Evolutionary conservation across 2,113 vertebrate genomes (phyloP), one percentile per base, ranked within the genome.

Genomic region (Oryzias javanicus): DNA sequence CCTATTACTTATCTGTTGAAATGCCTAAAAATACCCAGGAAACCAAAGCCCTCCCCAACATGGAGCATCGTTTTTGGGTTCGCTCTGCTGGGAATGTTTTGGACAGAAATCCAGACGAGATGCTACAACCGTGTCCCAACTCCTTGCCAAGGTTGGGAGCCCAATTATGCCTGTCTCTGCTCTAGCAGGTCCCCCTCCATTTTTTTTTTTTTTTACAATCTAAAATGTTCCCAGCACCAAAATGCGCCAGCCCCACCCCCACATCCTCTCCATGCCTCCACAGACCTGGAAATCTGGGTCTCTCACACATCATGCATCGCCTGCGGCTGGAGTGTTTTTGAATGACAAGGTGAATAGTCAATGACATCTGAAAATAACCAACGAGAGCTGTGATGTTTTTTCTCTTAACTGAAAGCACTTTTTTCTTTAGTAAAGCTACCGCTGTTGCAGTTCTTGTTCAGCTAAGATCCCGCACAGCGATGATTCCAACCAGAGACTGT

Each of bases 281-380:
- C 63, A 76, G 70, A 74, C 67, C 63, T 58, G 67, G 67, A 76
- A 78, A 83, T 87, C 85, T 82, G 57, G 72, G 83, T 78, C 82
- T 71, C 62, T 74, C 69, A 72, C 78, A 78, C 82, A 81, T 72
- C 84, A 73, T 83, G 72, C 70, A 78, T 69, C 1, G 79, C 82
- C 82, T 79, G 58, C 50, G 74, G 78, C 80, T 61, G 67, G 54
- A 73, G 55, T 54, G 75, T 58, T 84, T 87, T 82, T 74, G 71
- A 75, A 81, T 78, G 74, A 62, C 79, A 85, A 78, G 78, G 84
- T 84, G 76, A 85, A 71, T 48, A 59, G 66, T 78, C 87, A 88
- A 80, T 88, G 85, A 86, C 82, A 83, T 81, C 81, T 79, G 75
- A 83, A 87, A 84, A 84, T 81, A 80, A 74, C 78, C 76, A 80